phyloP scores from a whole-genome alignment of 2,113 vertebrate species.

The Carlito syrichta region DNA sequence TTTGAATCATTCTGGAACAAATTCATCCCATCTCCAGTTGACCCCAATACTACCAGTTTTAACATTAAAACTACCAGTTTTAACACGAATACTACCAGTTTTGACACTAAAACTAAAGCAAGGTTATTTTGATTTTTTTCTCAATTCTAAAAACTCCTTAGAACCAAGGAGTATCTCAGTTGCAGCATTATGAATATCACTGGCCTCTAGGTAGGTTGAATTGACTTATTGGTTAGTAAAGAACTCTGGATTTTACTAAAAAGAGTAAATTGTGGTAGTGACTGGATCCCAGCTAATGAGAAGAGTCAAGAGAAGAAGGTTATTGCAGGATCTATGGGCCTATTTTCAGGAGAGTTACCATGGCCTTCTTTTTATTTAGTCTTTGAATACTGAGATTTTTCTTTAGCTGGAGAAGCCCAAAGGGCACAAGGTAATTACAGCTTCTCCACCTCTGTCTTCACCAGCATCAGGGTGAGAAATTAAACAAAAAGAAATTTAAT shows the following conservation, averaged over 20 bases:
- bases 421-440: background rate
- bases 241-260: background rate
- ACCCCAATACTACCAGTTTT: background rate
- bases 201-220: background rate
- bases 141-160: background rate
- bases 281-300: background rate
- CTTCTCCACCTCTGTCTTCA: background rate
- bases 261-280: background rate
- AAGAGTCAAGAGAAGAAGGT: background rate
- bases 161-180: background rate
- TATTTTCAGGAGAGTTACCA: background rate
- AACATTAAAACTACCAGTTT: background rate
- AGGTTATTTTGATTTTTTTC: background rate
- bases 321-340: background rate
- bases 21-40: background rate
- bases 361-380: background rate
- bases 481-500: background rate
- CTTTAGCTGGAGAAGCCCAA: background rate
- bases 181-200: background rate
- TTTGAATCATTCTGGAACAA: background rate
- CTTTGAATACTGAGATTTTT: background rate
- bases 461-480: background rate
- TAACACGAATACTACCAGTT: too few relatives aligned
- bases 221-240: background rate
- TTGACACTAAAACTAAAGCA: background rate